phyloP scores from a whole-genome alignment of 1,140 invertebrate genomes.

The Panulirus ornatus region DNA sequence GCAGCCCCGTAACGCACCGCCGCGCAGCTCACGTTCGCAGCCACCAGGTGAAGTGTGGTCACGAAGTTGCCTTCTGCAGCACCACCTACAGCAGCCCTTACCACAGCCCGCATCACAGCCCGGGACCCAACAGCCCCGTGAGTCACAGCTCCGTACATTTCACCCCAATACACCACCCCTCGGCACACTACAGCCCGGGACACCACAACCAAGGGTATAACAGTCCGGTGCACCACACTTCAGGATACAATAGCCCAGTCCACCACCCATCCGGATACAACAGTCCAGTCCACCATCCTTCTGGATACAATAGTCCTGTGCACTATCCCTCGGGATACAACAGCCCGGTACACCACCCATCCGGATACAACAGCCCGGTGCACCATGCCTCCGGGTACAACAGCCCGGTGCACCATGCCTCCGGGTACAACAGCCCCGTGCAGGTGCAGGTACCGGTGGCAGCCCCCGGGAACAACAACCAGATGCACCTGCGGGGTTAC shows the following conservation, averaged over 20 bases:
- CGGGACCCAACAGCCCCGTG: conserved; percentile 61
- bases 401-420: conserved; percentile 13
- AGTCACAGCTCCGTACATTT: conserved; percentile 58
- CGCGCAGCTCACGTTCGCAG: conserved; percentile 50
- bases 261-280: conserved; percentile 18
- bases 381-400: conserved; percentile 18
- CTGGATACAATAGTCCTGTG: conserved; percentile 40
- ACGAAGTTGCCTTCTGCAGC: conserved; percentile 33
- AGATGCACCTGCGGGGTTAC: conserved; percentile 43
- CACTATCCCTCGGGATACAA: conserved; percentile 28
- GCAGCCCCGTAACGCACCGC: conserved; percentile 43
- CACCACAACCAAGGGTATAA: conserved; percentile 22
- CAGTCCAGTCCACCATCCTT: conserved; percentile 27
- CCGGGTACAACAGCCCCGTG: conserved; percentile 46
- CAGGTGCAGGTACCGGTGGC: background rate
- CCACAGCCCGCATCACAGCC: conserved; percentile 62
- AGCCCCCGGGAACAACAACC: conserved; percentile 5
- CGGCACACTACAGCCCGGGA: conserved; percentile 20
- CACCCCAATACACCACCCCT: conserved; percentile 40
- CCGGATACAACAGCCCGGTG: conserved; percentile 45
- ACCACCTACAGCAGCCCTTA: conserved; percentile 61
- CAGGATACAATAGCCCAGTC: conserved; percentile 44
- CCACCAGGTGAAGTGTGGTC: conserved; percentile 60
- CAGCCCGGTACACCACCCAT: conserved; percentile 42
- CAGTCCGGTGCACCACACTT: conserved; percentile 23